phyloP scores from a whole-genome alignment of 2,113 vertebrate genomes.

The Tachycineta bicolor region DNA sequence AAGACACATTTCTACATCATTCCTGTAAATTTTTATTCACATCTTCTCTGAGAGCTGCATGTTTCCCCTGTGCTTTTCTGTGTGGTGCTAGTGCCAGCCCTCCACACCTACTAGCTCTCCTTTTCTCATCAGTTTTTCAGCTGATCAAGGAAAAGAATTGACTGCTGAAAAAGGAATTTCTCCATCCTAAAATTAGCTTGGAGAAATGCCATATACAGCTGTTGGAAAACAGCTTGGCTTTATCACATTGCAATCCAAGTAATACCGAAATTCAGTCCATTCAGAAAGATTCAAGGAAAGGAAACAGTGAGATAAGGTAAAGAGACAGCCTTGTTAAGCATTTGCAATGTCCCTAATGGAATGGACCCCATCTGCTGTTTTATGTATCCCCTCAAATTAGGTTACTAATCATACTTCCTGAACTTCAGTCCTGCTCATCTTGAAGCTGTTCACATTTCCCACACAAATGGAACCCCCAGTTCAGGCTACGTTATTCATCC shows the following conservation, averaged over 20 bases:
- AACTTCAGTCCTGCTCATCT: background rate
- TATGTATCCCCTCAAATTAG: background rate
- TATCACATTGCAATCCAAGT: background rate
- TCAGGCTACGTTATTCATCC: background rate
- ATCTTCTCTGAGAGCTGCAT: background rate
- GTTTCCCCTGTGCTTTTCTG: background rate
- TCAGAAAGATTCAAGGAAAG: background rate
- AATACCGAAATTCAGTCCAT: background rate
- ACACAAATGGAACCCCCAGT: background rate
- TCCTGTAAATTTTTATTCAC: background rate
- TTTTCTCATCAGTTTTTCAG: background rate
- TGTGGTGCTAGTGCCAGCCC: background rate
- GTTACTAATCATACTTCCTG: background rate
- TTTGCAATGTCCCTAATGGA: background rate
- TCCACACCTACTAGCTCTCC: background rate
- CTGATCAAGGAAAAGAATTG: background rate
- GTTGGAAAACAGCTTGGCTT: constrained; percentile 1
- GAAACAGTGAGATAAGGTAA: background rate
- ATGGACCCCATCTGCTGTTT: background rate
- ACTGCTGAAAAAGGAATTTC: constrained; percentile 7
- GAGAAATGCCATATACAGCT: constrained; percentile 12
- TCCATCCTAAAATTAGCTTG: constrained; percentile 14
- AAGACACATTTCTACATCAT: background rate
- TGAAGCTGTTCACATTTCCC: background rate
- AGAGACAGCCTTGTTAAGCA: background rate